Evolutionary conservation across 2,888 invertebrate genomes (phyloP).

Genomic region (Pycnomerus fuliginosus): DNA sequence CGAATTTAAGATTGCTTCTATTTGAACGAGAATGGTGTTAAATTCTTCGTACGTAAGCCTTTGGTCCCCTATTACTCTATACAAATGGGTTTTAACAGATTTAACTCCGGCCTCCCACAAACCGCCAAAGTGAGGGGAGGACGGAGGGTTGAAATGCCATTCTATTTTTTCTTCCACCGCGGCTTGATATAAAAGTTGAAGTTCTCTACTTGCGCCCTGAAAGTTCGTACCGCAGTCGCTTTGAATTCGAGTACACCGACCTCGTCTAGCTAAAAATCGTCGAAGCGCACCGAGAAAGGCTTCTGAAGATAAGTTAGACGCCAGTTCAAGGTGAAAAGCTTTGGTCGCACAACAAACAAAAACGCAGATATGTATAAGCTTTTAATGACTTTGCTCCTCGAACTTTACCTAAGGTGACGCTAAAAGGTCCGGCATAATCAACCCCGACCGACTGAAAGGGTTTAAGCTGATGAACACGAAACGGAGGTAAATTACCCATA

Average conservation of each 20-base stretch:
- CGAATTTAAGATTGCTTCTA: conserved; percentile 3
- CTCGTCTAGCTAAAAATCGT: conserved; percentile 38
- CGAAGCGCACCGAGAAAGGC: conserved; percentile 37
- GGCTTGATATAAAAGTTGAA: neutral
- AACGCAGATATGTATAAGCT: conserved; percentile 33
- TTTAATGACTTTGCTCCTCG: conserved; percentile 14
- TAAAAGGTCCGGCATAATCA: conserved; percentile 19
- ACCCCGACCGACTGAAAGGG: conserved; percentile 15
- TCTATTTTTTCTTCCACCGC: neutral
- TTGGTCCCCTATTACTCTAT: neutral
- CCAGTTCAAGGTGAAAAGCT: conserved; percentile 41
- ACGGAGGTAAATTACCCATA: conserved; percentile 18
- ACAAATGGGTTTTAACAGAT: neutral
- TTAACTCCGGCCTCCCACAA: neutral
- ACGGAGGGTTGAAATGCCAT: neutral
- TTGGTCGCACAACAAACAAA: conserved; percentile 37
- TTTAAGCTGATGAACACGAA: conserved; percentile 14
- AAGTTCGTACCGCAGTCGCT: neutral
- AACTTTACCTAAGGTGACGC: conserved; percentile 1
- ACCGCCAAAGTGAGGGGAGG: neutral
- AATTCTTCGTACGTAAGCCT: conserved; percentile 1
- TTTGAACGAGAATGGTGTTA: neutral
- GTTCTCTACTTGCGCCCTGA: neutral
- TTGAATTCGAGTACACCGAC: conserved; percentile 20
- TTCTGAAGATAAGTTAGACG: conserved; percentile 29